Evolutionary conservation across 2,113 vertebrate genomes (phyloP).

Genomic region (Phrynosoma blainvillii): DNA sequence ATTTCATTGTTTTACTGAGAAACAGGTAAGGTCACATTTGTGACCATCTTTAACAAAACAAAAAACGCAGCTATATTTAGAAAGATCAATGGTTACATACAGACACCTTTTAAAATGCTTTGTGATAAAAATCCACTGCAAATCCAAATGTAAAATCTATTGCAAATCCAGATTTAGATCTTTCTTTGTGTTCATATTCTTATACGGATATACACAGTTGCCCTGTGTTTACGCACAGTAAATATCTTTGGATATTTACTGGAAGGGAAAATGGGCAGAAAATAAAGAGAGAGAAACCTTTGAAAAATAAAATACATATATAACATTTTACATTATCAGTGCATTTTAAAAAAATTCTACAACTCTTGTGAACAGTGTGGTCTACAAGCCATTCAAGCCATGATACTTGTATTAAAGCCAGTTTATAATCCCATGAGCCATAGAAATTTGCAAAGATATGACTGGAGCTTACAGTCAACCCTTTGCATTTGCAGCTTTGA

Average conservation of each 20-base stretch:
- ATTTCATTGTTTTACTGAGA: slow-evolving; percentile 2
- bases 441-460: not conserved
- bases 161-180: not conserved
- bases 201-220: not conserved
- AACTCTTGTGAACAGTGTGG: slow-evolving; percentile 44
- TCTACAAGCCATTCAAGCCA: slow-evolving; percentile 6
- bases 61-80: not conserved
- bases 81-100: not conserved
- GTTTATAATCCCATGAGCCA: not conserved
- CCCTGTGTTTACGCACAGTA: not conserved
- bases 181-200: slow-evolving; percentile 25
- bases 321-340: slow-evolving; percentile 68
- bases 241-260: slow-evolving; percentile 6
- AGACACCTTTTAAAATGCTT: not conserved
- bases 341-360: slow-evolving; percentile 60
- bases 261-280: slow-evolving; percentile 36
- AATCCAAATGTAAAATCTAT: slow-evolving; percentile 21
- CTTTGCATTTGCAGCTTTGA: too few species aligned
- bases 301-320: slow-evolving; percentile 65
- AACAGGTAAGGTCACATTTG: slow-evolving; percentile 8
- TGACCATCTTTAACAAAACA: not conserved
- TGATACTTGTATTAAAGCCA: not conserved
- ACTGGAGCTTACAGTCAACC: too few species aligned
- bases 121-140: not conserved
- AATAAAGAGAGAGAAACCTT: slow-evolving; percentile 51